Evolutionary conservation across 2,797 vertebrate genomes (phyloP).

Genomic region (Pterois miles): DNA sequence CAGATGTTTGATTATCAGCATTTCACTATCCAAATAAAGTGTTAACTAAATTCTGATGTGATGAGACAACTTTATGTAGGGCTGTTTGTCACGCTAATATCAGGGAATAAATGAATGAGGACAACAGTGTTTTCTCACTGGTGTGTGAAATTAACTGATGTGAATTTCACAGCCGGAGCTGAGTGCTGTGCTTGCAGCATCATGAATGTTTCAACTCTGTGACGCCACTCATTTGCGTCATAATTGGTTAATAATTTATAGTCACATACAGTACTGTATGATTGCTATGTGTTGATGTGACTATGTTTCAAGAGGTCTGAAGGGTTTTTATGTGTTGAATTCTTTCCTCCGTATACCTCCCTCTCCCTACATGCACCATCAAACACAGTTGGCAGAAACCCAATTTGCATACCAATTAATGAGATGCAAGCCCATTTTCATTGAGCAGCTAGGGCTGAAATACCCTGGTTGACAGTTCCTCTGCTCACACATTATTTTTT

Average conservation of each 20-base stretch:
- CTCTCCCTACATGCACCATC: conserved; percentile 32
- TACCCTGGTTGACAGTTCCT: conserved; percentile 35
- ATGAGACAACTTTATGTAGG: conserved; percentile 5
- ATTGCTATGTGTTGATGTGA: conserved; percentile 1
- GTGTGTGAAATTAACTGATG: conserved; percentile 58
- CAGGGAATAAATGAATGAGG: conserved; percentile 11
- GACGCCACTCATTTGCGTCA: conserved; percentile 1
- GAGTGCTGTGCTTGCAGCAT: conserved; percentile 6
- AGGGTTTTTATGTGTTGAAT: conserved; percentile 10
- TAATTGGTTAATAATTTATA: conserved; percentile 18
- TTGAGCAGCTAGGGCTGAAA: conserved; percentile 40
- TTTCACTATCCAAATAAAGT: neutral
- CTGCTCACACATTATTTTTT: neutral
- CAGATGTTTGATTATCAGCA: conserved; percentile 12
- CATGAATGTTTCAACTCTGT: conserved; percentile 30
- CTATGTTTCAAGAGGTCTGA: neutral
- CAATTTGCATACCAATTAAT: conserved; percentile 76
- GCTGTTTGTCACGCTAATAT: conserved; percentile 23
- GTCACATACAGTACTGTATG: neutral
- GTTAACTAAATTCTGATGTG: conserved; percentile 16
- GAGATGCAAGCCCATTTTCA: conserved; percentile 60
- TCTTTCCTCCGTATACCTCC: neutral
- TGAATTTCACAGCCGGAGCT: conserved; percentile 15
- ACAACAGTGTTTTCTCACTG: conserved; percentile 32
- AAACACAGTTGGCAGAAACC: conserved; percentile 39